A percentile compares a stretch with the other conserved stretches of the same genome.
These are phyloP conservation scores for Cyclophora albipunctata DNA, from an alignment of 2,888 invertebrate genomes.

Conservation along the genomic window DNA sequence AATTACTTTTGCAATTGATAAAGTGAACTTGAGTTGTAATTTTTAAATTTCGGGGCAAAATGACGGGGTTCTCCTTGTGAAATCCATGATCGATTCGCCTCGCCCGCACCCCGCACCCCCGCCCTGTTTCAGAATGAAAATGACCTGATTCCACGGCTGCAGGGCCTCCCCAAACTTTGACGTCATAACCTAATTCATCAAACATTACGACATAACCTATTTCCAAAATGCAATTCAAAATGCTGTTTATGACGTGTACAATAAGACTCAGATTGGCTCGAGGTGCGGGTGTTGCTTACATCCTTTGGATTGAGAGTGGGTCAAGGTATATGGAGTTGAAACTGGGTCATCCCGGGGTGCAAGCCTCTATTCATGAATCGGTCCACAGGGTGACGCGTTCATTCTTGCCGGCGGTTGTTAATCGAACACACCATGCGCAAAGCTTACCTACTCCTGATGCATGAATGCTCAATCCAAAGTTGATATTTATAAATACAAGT, in stretches of 20 bases:
- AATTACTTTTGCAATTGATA: too few relatives aligned
- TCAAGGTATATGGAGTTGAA: slow-evolving; percentile 62
- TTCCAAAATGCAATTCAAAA: slow-evolving; percentile 26
- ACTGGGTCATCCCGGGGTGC: slow-evolving; percentile 81
- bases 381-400: slow-evolving; percentile 62
- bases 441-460: slow-evolving; percentile 21
- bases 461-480: slow-evolving; percentile 26
- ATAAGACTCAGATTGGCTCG: slow-evolving; percentile 22
- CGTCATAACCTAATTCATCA: slow-evolving; percentile 65
- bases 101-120: slow-evolving; percentile 32
- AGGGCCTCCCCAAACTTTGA: slow-evolving; percentile 68
- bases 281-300: slow-evolving; percentile 19
- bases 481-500: slow-evolving; percentile 1
- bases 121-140: slow-evolving; percentile 80
- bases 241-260: slow-evolving; percentile 1
- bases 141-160: slow-evolving; percentile 74
- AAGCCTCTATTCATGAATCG: slow-evolving; percentile 77
- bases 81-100: slow-evolving; percentile 41
- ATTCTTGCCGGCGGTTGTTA: slow-evolving; percentile 57
- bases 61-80: slow-evolving; percentile 13
- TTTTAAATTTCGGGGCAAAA: too few relatives aligned
- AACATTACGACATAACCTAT: slow-evolving; percentile 36
- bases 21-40: too few relatives aligned
- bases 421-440: slow-evolving; percentile 34
- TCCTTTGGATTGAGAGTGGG: slow-evolving; percentile 21